phyloP scores from a whole-genome alignment of 1,140 invertebrate genomes.

The Brachionus koreanus region DNA sequence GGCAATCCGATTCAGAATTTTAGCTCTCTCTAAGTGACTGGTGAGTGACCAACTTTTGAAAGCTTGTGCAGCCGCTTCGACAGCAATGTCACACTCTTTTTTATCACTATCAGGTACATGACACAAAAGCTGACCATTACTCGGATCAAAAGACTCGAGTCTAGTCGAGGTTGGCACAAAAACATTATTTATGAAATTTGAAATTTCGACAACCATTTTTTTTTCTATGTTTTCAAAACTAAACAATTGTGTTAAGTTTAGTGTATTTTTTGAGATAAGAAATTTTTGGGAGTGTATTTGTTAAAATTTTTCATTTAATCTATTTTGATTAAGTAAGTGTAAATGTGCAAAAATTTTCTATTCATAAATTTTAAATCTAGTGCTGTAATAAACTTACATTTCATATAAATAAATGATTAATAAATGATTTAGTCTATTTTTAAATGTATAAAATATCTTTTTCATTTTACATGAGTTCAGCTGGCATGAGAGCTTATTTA shows the following conservation, averaged over 20 bases:
- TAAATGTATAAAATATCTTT: no score
- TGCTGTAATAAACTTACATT: no score
- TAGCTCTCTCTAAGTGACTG: constrained; percentile 68
- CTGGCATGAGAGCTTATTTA: no score
- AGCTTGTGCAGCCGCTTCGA: constrained; percentile 70
- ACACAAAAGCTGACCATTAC: constrained; percentile 70
- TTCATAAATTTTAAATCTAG: no score
- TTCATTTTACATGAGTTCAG: no score
- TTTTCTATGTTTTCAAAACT: neutral
- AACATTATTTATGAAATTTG: constrained; percentile 84
- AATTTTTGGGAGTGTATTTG: neutral
- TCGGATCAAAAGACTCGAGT: constrained; percentile 80
- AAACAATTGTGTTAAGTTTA: neutral
- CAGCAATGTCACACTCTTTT: constrained; percentile 70
- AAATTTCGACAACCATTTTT: constrained; percentile 44
- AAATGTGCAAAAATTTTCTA: no score
- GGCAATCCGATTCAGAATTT: constrained; percentile 59
- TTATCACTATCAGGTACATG: constrained; percentile 78
- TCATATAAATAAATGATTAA: no score
- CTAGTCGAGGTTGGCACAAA: constrained; percentile 77
- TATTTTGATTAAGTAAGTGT: no score
- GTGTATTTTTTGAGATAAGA: neutral
- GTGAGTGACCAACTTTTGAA: constrained; percentile 71
- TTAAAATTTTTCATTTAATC: no score
- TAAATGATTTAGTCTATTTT: no score